These are phyloP conservation scores for Radopholus similis DNA, from an alignment of 1,140 invertebrate species.

Conservation along the genomic window DNA sequence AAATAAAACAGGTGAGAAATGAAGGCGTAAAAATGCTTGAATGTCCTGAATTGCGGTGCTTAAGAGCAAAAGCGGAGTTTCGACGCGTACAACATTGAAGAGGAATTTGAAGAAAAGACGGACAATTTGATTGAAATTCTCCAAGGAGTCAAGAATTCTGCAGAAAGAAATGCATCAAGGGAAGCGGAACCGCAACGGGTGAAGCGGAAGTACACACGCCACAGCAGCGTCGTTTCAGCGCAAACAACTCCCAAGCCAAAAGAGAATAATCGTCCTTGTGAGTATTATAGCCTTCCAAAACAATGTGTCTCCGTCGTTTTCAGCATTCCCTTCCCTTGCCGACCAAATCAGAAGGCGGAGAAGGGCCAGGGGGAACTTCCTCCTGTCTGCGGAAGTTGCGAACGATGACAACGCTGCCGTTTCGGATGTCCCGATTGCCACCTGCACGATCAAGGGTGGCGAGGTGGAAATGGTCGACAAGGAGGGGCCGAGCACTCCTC, in stretches of 20 bases:
- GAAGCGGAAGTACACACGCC: not conserved
- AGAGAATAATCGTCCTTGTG: not conserved
- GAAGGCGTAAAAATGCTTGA: too few relatives aligned
- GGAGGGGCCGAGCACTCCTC: not conserved
- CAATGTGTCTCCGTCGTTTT: too few relatives aligned
- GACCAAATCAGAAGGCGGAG: conserved; percentile 3
- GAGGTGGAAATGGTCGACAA: not conserved
- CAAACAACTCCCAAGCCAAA: not conserved
- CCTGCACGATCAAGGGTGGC: conserved; percentile 3
- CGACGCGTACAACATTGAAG: conserved; percentile 15
- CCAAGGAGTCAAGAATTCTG: not conserved
- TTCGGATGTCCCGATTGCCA: conserved; percentile 3
- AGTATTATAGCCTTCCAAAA: too few relatives aligned
- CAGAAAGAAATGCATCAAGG: not conserved
- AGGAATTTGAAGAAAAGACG: conserved; percentile 8
- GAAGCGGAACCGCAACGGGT: not conserved
- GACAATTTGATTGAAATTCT: not conserved
- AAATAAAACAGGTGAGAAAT: too few relatives aligned
- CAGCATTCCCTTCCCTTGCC: too few relatives aligned
- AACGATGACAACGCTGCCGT: conserved; percentile 9
- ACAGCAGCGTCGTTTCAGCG: not conserved
- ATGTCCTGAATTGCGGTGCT: too few relatives aligned
- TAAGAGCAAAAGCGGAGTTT: not conserved
- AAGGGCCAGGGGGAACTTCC: not conserved
- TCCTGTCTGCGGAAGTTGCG: conserved; percentile 9